Evolutionary conservation across 1,140 invertebrate genomes (phyloP).

Genomic region (Ladona fulva): DNA sequence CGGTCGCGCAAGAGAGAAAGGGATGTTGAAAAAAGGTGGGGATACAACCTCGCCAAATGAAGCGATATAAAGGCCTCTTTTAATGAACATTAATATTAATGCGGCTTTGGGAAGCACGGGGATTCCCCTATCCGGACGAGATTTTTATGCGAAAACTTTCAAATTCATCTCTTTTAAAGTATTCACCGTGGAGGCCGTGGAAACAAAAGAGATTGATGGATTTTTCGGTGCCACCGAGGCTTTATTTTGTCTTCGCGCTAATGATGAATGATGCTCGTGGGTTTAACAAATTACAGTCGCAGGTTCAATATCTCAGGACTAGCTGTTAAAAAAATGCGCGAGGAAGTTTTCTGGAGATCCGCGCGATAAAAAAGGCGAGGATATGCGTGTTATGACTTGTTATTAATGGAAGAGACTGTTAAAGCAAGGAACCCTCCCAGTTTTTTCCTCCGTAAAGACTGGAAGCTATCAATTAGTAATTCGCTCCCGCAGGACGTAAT

Average conservation of each 20-base stretch:
- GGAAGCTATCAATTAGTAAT: no score
- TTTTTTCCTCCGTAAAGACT: no score
- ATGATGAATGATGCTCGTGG: background rate
- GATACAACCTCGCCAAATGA: background rate
- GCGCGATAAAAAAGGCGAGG: no score
- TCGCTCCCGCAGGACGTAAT: no score
- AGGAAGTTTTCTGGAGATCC: no score
- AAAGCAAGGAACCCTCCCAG: no score
- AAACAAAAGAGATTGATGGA: background rate
- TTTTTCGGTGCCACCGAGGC: background rate
- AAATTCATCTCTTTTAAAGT: background rate
- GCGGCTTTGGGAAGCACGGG: background rate
- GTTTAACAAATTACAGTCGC: background rate
- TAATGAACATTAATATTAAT: constrained; percentile 6
- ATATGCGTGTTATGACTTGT: no score
- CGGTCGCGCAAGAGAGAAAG: no score
- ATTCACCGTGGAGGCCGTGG: background rate
- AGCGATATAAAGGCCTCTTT: background rate
- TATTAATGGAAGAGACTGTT: no score
- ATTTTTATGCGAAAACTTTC: background rate
- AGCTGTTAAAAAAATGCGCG: no score
- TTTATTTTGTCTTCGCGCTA: background rate
- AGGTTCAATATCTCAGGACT: no score
- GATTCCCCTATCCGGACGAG: background rate
- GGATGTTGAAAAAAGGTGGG: no score